Conservation (phyloP, 2,797 vertebrate species). For the Sebastes trivittatus region DNA sequence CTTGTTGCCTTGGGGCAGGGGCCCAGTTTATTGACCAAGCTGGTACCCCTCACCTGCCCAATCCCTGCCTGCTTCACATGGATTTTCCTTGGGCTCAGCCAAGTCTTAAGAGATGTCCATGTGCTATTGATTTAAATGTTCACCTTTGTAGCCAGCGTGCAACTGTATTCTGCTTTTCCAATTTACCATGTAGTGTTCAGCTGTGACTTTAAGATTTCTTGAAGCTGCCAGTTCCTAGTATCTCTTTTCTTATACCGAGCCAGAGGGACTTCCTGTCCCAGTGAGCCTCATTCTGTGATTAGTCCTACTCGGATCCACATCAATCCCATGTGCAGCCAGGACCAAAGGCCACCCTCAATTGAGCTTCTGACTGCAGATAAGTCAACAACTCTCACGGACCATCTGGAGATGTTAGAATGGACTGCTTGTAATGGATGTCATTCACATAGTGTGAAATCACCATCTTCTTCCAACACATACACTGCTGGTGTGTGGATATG, state of each 20-base stretch:
- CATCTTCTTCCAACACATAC: constrained; percentile 17
- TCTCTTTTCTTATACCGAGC: constrained; percentile 17
- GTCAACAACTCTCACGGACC: constrained; percentile 57
- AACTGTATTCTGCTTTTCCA: constrained; percentile 38
- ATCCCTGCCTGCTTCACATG: constrained; percentile 37
- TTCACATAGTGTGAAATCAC: constrained; percentile 33
- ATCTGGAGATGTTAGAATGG: constrained; percentile 51
- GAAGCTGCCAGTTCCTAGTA: constrained; percentile 22
- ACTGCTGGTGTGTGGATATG: not conserved
- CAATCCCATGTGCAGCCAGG: constrained; percentile 41
- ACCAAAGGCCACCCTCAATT: constrained; percentile 64
- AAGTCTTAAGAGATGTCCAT: constrained; percentile 50
- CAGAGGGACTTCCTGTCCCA: constrained; percentile 21
- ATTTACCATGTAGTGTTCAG: constrained; percentile 16
- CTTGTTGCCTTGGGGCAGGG: constrained; percentile 69
- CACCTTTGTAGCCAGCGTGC: constrained; percentile 33
- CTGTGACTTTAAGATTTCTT: constrained; percentile 21
- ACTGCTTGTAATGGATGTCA: constrained; percentile 22
- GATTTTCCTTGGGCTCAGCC: constrained; percentile 38
- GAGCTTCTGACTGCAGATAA: constrained; percentile 52
- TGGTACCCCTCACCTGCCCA: constrained; percentile 61
- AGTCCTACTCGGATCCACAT: constrained; percentile 62
- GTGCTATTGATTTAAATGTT: constrained; percentile 67
- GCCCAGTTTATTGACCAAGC: constrained; percentile 69
- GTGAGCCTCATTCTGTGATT: constrained; percentile 44